Evolutionary conservation across 2,888 invertebrate genomes (phyloP).

Genomic region (Hyposoter didymator): DNA sequence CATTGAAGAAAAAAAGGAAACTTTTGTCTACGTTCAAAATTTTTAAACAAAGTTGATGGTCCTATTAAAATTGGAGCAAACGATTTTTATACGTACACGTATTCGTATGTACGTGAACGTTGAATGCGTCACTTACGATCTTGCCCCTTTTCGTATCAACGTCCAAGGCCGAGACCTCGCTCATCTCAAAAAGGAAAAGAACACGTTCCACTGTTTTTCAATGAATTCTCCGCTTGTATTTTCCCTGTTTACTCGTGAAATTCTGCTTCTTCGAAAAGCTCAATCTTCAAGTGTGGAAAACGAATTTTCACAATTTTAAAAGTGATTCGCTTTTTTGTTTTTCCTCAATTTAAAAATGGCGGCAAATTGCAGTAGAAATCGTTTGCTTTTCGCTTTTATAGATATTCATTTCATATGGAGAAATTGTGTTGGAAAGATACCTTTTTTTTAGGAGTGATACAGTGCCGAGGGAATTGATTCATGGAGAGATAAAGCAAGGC

Average conservation of each 20-base stretch:
- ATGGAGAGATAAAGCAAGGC: neutral
- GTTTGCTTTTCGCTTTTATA: neutral
- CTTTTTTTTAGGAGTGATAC: neutral
- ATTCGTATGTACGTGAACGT: slow-evolving; percentile 9
- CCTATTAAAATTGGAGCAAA: neutral
- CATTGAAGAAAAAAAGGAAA: neutral
- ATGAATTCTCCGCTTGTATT: neutral
- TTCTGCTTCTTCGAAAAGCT: neutral
- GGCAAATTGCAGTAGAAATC: neutral
- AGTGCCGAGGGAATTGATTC: neutral
- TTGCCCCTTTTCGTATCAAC: slow-evolving; percentile 61
- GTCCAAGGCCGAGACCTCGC: slow-evolving; percentile 55
- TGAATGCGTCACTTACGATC: slow-evolving; percentile 57
- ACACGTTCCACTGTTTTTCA: slow-evolving; percentile 23
- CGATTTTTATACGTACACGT: neutral
- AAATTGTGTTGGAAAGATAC: neutral
- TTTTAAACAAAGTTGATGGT: neutral
- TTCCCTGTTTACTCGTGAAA: neutral
- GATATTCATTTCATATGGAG: neutral
- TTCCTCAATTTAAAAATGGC: neutral
- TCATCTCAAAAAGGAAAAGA: slow-evolving; percentile 59
- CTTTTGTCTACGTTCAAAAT: neutral
- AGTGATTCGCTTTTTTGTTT: neutral
- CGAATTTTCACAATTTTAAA: neutral
- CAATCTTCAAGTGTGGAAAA: neutral